Conservation (phyloP, 2,113 vertebrate species). For the Callorhinus ursinus region DNA sequence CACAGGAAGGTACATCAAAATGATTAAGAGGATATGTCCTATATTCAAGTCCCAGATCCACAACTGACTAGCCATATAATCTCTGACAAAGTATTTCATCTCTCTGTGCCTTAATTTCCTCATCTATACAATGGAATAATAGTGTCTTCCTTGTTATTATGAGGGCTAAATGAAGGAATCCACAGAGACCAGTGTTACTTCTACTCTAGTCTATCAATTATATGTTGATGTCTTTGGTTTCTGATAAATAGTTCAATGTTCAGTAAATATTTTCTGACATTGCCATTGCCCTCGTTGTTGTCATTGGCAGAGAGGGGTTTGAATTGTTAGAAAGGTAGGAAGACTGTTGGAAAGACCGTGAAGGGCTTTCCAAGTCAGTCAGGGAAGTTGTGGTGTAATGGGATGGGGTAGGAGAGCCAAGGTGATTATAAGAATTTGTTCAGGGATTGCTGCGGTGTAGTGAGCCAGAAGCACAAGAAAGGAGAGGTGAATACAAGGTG, state of each 20-base stretch:
- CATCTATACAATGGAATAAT: neutral
- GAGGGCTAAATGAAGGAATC: neutral
- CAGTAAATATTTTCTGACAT: neutral
- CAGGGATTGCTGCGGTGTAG: neutral
- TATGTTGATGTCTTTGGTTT: neutral
- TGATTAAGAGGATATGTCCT: neutral
- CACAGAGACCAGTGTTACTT: neutral
- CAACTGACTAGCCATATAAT: neutral
- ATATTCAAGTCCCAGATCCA: neutral
- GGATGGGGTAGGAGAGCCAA: slow-evolving; percentile 34
- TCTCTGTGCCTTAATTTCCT: neutral
- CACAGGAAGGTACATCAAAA: neutral
- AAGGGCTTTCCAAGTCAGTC: neutral
- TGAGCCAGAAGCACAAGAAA: slow-evolving; percentile 43
- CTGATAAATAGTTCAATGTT: neutral
- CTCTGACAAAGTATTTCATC: neutral
- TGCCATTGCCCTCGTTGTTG: neutral
- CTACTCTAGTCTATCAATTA: neutral
- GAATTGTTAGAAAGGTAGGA: neutral
- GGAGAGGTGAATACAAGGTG: slow-evolving; percentile 30
- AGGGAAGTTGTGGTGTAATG: neutral
- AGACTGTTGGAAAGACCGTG: neutral
- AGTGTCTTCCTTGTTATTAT: neutral
- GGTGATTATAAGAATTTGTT: neutral
- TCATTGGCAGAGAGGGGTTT: neutral